These are phyloP conservation scores for Tridacna gigas DNA, from an alignment of 2,888 invertebrate genomes.

Conservation along the genomic window DNA sequence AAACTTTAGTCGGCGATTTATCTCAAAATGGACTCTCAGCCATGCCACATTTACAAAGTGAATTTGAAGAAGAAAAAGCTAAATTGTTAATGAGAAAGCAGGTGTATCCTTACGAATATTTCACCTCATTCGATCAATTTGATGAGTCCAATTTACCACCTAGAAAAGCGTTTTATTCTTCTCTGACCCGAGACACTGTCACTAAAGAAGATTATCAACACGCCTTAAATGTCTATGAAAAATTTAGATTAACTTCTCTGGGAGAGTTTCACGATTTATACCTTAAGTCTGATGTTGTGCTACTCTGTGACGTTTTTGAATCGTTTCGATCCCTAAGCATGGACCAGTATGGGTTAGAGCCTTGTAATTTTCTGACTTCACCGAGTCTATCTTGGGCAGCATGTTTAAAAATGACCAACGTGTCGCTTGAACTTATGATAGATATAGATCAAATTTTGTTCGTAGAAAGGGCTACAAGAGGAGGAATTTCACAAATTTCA, in stretches of 20 bases:
- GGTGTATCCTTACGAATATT: conserved; percentile 41
- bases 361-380: conserved; percentile 46
- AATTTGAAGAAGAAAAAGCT: conserved; percentile 8
- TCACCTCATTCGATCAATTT: conserved; percentile 25
- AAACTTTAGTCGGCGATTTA: conserved; percentile 31
- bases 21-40: conserved; percentile 23
- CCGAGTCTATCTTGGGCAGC: conserved; percentile 47
- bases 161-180: conserved; percentile 23
- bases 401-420: conserved; percentile 24
- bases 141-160: conserved; percentile 11
- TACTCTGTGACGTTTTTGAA: conserved; percentile 48
- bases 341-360: conserved; percentile 44
- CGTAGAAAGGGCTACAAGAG: conserved; percentile 12
- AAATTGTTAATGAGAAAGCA: conserved; percentile 30
- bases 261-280: conserved; percentile 34
- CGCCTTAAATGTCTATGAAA: conserved; percentile 13
- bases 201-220: conserved; percentile 22
- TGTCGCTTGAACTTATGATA: conserved; percentile 20
- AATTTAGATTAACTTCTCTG: background rate
- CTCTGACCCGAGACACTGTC: conserved; percentile 1
- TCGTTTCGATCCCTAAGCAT: conserved; percentile 34
- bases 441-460: conserved; percentile 20
- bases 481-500: conserved; percentile 20
- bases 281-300: conserved; percentile 44
- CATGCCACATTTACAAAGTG: conserved; percentile 9